Conservation (phyloP, 2,113 vertebrate species). For the Prunella himalayana region DNA sequence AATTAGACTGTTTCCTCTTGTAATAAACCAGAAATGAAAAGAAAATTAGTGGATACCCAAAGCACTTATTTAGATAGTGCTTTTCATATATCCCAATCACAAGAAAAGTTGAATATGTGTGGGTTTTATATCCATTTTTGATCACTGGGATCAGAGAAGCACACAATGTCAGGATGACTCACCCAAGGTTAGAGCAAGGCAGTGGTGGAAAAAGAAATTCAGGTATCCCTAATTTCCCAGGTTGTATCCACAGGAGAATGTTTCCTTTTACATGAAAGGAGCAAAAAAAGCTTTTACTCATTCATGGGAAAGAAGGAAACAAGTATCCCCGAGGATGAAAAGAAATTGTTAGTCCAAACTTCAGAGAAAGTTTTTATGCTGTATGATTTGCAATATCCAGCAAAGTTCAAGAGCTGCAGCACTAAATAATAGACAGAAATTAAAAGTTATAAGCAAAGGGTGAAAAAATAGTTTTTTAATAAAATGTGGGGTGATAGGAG, state of each 20-base stretch:
- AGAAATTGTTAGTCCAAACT: slow-evolving; percentile 55
- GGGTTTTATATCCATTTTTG: background rate
- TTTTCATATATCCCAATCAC: background rate
- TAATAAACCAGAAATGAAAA: background rate
- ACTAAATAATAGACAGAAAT: slow-evolving; percentile 37
- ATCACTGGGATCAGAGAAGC: background rate
- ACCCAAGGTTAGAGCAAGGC: background rate
- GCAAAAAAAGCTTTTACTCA: background rate
- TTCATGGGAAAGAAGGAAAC: slow-evolving; percentile 32
- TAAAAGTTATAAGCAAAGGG: slow-evolving; percentile 8
- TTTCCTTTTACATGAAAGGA: background rate
- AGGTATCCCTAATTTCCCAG: background rate
- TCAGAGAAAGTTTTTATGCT: slow-evolving; percentile 50
- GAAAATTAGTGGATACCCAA: background rate
- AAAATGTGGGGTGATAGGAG: background rate
- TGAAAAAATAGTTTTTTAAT: background rate
- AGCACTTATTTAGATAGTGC: background rate
- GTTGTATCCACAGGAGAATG: background rate
- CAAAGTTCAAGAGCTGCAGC: background rate
- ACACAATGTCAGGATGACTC: background rate
- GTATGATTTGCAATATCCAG: slow-evolving; percentile 22
- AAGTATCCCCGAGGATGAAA: slow-evolving; percentile 4
- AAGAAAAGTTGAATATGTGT: background rate
- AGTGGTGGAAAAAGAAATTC: background rate
- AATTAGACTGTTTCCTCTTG: background rate